Percentiles rank a stretch among this genome's conserved stretches.
Evolutionary conservation across 2,797 vertebrate genomes (phyloP).

Genomic region (Knipowitschia caucasica): DNA sequence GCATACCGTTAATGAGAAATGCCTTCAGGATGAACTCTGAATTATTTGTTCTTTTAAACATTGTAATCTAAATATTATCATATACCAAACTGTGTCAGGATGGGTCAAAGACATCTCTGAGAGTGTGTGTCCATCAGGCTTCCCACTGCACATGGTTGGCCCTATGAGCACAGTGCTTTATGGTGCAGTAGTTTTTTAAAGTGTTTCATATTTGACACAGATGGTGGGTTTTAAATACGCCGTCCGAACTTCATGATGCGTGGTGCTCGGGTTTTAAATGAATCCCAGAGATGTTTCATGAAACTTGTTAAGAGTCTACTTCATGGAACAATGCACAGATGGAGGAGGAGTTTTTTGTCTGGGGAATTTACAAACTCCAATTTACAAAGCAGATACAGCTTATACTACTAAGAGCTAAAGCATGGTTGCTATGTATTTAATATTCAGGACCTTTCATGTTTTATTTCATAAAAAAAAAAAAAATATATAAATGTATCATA

Average conservation of each 20-base stretch:
- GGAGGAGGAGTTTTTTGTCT: neutral
- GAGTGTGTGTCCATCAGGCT: constrained; percentile 46
- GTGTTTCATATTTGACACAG: constrained; percentile 63
- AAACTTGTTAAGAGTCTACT: constrained; percentile 41
- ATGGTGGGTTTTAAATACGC: constrained; percentile 64
- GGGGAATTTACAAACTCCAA: neutral
- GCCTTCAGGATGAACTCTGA: too few relatives aligned
- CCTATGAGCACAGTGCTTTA: constrained; percentile 42
- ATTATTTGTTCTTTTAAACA: too few relatives aligned
- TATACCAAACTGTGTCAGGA: too few relatives aligned
- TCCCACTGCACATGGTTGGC: constrained; percentile 38
- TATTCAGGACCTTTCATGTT: too few relatives aligned
- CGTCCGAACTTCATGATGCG: constrained; percentile 54
- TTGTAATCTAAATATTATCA: too few relatives aligned
- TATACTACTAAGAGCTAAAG: neutral
- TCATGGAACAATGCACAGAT: constrained; percentile 2
- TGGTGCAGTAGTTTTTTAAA: constrained; percentile 26
- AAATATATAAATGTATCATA: too few relatives aligned
- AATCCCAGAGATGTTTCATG: constrained; percentile 23
- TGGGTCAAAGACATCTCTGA: too few relatives aligned
- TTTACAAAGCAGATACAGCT: too few relatives aligned
- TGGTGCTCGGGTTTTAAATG: constrained; percentile 41
- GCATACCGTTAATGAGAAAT: too few relatives aligned
- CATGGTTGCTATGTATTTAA: too few relatives aligned
- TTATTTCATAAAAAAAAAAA: too few relatives aligned